Conservation (phyloP, 2,888 invertebrate species). For the Callosobruchus maculatus region DNA sequence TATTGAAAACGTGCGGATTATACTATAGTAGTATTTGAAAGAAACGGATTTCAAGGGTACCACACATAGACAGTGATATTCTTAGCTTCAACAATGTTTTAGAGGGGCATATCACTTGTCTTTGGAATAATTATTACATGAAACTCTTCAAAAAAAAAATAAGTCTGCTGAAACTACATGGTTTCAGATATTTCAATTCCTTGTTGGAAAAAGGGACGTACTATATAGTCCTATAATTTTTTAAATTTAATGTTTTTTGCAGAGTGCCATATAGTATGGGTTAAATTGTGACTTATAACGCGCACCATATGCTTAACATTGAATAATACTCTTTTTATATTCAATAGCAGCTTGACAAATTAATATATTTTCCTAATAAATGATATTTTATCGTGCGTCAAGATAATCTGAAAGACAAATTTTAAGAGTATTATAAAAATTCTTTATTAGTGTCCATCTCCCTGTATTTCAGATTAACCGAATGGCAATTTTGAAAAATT, state of each 20-base stretch:
- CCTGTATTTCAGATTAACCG: conserved; percentile 34
- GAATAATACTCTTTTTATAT: conserved; percentile 29
- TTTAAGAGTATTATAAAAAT: conserved; percentile 27
- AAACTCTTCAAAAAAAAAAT: too few relatives aligned
- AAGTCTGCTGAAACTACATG: too few relatives aligned
- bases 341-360: conserved; percentile 39
- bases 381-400: conserved; percentile 60
- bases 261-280: not conserved
- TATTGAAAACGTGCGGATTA: not conserved
- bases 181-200: too few relatives aligned
- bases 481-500: not conserved
- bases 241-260: not conserved
- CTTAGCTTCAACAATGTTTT: not conserved
- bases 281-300: conserved; percentile 20
- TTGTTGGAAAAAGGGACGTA: too few relatives aligned
- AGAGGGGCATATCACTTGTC: too few relatives aligned
- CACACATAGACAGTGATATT: not conserved
- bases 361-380: conserved; percentile 60
- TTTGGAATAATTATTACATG: too few relatives aligned
- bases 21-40: not conserved
- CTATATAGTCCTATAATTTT: not conserved
- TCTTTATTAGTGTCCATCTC: conserved; percentile 21
- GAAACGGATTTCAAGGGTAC: not conserved
- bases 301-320: conserved; percentile 46
- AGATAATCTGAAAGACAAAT: conserved; percentile 49